phyloP scores from a whole-genome alignment of 1,140 invertebrate species.

The Geopemphigus sp. region DNA sequence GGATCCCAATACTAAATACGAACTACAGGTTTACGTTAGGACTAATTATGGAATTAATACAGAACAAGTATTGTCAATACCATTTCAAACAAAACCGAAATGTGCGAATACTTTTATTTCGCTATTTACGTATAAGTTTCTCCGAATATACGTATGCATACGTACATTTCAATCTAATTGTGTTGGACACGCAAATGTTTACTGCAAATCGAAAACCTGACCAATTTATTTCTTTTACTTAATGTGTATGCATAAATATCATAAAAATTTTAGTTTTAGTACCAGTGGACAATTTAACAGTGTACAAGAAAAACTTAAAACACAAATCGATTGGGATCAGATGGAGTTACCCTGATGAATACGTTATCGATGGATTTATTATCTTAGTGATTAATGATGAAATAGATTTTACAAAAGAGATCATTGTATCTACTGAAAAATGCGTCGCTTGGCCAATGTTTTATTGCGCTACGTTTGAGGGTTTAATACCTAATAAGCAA shows the following conservation, averaged over 20 bases:
- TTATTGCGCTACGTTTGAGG: not conserved
- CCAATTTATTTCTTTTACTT: no score
- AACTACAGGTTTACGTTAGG: not conserved
- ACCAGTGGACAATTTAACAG: not conserved
- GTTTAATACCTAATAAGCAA: not conserved
- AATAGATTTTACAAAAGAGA: not conserved
- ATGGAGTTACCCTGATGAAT: not conserved
- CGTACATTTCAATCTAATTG: no score
- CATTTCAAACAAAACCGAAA: slow-evolving; percentile 18
- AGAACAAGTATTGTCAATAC: not conserved
- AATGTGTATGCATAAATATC: no score
- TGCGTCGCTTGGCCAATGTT: not conserved
- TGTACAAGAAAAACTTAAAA: slow-evolving; percentile 21
- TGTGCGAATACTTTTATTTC: not conserved
- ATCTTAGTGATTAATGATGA: not conserved
- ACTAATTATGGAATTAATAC: not conserved
- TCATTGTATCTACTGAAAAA: not conserved
- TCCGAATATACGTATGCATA: no score
- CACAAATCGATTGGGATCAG: not conserved
- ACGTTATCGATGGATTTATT: not conserved
- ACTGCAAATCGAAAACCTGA: no score
- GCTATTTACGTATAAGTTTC: no score
- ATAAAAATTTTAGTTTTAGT: slow-evolving; percentile 23
- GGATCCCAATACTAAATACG: not conserved
- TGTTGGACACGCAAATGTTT: no score